phyloP scores from a whole-genome alignment of 2,113 vertebrate genomes.

The Diadophis punctatus region DNA sequence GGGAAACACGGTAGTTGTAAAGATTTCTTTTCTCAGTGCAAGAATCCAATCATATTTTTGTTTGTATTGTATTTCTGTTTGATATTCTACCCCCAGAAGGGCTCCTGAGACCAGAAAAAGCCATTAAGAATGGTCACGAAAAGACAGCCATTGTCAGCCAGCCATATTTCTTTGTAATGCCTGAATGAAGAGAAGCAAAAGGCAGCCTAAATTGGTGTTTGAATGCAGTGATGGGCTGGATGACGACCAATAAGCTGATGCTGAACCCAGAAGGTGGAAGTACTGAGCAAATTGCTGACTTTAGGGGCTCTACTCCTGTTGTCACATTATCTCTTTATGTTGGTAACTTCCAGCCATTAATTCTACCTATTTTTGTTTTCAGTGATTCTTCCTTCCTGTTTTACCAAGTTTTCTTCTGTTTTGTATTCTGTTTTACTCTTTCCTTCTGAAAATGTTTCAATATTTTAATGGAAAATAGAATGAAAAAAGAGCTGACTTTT shows the following conservation, averaged over 20 bases:
- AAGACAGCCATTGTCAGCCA: not conserved
- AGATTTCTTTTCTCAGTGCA: not conserved
- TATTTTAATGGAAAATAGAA: not conserved
- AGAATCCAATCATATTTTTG: not conserved
- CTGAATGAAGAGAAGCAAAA: not conserved
- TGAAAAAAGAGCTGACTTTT: not conserved
- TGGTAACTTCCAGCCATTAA: not conserved
- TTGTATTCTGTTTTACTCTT: not conserved
- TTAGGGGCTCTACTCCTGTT: not conserved
- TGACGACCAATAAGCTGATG: not conserved
- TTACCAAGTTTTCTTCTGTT: not conserved
- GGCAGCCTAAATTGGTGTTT: not conserved
- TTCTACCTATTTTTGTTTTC: not conserved
- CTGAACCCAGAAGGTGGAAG: not conserved
- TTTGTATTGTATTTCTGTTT: not conserved
- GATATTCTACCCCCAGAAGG: not conserved
- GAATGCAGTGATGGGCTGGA: not conserved
- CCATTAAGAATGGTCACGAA: not conserved
- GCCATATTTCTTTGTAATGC: not conserved
- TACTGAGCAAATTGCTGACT: not conserved
- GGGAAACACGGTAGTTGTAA: not conserved
- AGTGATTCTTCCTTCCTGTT: not conserved
- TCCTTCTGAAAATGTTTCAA: not conserved
- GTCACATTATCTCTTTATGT: not conserved
- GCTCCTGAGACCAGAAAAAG: not conserved